These are phyloP conservation scores for Gambusia holbrooki DNA, from an alignment of 2,113 vertebrate genomes.

Conservation along the genomic window DNA sequence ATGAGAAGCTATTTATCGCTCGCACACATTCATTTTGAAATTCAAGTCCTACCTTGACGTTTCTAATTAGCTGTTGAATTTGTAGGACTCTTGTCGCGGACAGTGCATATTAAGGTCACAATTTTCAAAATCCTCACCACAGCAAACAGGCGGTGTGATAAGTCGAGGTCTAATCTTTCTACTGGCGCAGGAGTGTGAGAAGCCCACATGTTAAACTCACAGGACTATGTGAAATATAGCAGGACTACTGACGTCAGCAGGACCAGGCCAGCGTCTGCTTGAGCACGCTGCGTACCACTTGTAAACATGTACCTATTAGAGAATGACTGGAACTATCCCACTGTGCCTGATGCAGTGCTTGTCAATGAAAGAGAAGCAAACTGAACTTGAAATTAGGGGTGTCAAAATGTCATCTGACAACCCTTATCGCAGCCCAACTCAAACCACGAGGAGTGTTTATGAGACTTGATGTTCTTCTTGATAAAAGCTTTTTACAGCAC, in stretches of 20 bases:
- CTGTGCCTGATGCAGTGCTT: background rate
- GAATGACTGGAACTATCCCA: slow-evolving; percentile 3
- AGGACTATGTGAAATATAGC: slow-evolving; percentile 47
- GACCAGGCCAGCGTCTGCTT: slow-evolving; percentile 5
- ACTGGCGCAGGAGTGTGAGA: slow-evolving; percentile 19
- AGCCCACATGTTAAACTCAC: slow-evolving; percentile 37
- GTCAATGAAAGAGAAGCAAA: background rate
- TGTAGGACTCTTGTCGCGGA: slow-evolving; percentile 11
- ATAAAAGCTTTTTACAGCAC: slow-evolving; percentile 25
- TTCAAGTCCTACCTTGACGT: background rate
- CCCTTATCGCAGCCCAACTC: slow-evolving; percentile 10
- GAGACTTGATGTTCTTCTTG: slow-evolving; percentile 42
- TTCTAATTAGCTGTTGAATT: background rate
- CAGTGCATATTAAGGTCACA: slow-evolving; percentile 3
- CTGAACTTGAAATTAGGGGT: background rate
- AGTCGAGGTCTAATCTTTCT: slow-evolving; percentile 23
- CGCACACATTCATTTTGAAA: background rate
- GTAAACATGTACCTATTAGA: slow-evolving; percentile 8
- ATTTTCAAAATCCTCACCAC: slow-evolving; percentile 25
- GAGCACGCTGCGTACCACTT: background rate
- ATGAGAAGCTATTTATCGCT: background rate
- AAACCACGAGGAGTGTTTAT: slow-evolving; percentile 25
- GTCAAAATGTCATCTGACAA: slow-evolving; percentile 11
- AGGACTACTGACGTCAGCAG: slow-evolving; percentile 42
- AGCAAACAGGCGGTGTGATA: slow-evolving; percentile 39